phyloP scores from a whole-genome alignment of 2,113 vertebrate genomes.

The Pterophyllum scalare region DNA sequence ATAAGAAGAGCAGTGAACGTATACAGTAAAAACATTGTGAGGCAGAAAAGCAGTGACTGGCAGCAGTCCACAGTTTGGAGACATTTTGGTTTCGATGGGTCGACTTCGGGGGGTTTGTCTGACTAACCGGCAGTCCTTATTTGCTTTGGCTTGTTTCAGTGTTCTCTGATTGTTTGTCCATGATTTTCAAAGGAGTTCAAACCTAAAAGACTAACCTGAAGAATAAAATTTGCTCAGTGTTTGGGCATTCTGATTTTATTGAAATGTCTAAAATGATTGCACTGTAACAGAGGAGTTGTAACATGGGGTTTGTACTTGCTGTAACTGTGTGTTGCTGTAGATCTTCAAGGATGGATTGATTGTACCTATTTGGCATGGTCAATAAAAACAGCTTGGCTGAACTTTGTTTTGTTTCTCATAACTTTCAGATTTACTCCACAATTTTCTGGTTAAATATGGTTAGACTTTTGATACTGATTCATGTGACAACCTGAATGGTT shows the following conservation, averaged over 20 bases:
- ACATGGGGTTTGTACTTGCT: constrained; percentile 67
- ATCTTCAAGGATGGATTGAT: constrained; percentile 67
- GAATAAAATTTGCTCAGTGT: constrained; percentile 32
- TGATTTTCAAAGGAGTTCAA: constrained; percentile 8
- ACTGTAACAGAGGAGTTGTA: constrained; percentile 39
- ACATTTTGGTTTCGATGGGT: not conserved
- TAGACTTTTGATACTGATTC: not conserved
- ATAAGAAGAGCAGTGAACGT: not conserved
- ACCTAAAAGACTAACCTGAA: constrained; percentile 6
- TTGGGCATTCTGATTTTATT: constrained; percentile 63
- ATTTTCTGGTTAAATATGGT: not conserved
- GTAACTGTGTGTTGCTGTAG: constrained; percentile 67
- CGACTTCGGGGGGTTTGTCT: not conserved
- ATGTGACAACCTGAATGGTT: too few species aligned
- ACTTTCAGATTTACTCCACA: not conserved
- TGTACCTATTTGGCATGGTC: constrained; percentile 77
- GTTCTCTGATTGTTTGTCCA: constrained; percentile 41
- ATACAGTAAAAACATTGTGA: constrained; percentile 1
- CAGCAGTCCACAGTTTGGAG: not conserved
- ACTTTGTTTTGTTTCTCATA: constrained; percentile 12
- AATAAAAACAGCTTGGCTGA: constrained; percentile 79
- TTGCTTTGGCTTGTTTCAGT: constrained; percentile 68
- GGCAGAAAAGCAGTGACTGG: not conserved
- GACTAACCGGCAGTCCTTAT: constrained; percentile 28
- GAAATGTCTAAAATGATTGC: constrained; percentile 56